Evolutionary conservation across 2,797 vertebrate genomes (phyloP), one percentile per base, ranked within the genome.

Genomic region (Lagorchestes hirsutus): DNA sequence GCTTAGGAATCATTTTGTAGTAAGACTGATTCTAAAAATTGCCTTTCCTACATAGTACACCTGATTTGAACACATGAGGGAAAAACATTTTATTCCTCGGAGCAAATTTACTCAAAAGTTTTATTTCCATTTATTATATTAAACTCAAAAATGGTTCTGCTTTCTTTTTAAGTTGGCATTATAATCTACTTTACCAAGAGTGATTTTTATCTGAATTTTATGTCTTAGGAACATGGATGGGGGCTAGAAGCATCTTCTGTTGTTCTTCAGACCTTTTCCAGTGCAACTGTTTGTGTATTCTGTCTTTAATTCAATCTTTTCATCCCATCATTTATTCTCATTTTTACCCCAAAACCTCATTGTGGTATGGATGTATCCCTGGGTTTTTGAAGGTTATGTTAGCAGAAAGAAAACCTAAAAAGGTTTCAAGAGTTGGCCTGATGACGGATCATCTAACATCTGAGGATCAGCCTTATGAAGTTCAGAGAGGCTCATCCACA

Each of bases 41-140:
- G 1, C 14, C 5, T 13, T 28, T 31, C 1, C 4, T 18, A 16
- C 3, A 0, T 1, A 18, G 3, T 9, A 10, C 11, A 8, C 9
- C 4, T 13, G 46, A 3, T 3, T 1, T 5, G 10, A 29, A 14
- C 2, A 11, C 3, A 46, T 82, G 12, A 46, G 40, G 11, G 40
- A 74, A 40, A 40, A 40, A 74, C n/a, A 40, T 22, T 8, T 40
- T 40, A 82, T 22, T 6, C 18, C 18, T 82, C 24, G 67, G n/a
- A 27, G 24, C 40, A 87, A 87, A 87, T 87, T 87, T 27, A 87
- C 40, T 87, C 24, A 28, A 87, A 82, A 50, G 9, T 87, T 87
- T 50, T 9, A 27, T 3, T 87, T 87, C 24, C 22, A 50, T 87
- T 87, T 50, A 27, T 16, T 27, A 27, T 87, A 50, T 87, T 50